Base-by-base conservation (phyloP, 1,140 invertebrate species). In the Stegodyphus dumicola region DNA sequence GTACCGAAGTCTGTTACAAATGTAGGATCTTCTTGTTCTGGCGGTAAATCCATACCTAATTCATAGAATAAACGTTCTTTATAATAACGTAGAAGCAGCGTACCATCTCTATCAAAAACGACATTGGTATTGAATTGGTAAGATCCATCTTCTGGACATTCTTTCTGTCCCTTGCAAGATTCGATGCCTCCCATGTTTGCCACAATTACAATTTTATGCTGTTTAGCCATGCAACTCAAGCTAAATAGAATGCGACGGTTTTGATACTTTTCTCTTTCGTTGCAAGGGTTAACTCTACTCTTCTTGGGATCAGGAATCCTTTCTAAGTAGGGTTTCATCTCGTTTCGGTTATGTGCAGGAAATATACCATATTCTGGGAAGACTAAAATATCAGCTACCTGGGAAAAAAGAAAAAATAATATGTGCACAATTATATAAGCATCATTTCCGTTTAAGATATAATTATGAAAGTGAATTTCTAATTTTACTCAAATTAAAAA, bases 311-410 rank as follows among this genome's bases (percentile, higher is more conserved):
- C 73, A 6, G 87, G 87, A 33, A 88, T 69, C 2, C 51, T 10
- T 66, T 86, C 85, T 18, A 71, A 5, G 18, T 17, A 56, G 48
- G 54, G n/a, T 33, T 65, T 60, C 7, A 81, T 6, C 17, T 81
- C 15, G 3, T 17, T 4, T 18, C 86, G 51, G 9, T 15, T 17
- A 4, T 1, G 3, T 0, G 53, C 7, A 0, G n/a, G 18, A 71
- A 87, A 76, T 5, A 89, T 75, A 9, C 93, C 93, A 88, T 93
- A 91, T 90, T 97, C 96, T 0, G 96, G 96, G 89, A 97, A 97
- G 3, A 97, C 94, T 6, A 97, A 92, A 15, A 97, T 95, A 86
- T 97, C 94, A 0, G 92, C 93, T 75, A 91, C 90, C 94, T 95
- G 81, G 6, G 49, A 87, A 60, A 69, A 71, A 54, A 54, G 33